Evolutionary conservation across 1,140 invertebrate genomes (phyloP), one percentile per base, ranked within the genome.

Genomic region (Mactra quadrangularis): DNA sequence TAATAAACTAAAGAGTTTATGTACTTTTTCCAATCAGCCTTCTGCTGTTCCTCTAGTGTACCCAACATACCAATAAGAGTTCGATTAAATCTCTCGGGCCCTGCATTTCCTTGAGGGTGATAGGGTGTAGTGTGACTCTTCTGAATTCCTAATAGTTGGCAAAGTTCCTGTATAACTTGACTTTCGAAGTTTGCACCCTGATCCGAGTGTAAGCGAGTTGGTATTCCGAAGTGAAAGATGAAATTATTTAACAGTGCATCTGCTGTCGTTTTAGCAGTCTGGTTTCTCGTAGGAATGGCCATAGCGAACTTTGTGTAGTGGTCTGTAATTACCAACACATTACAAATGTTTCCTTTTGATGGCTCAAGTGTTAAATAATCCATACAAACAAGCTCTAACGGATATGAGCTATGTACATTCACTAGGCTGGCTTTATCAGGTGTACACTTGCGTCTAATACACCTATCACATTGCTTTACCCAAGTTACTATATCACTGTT

Each of bases 321-420:
- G 62, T 86, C 85, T 0, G 83, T 84, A 17, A 84, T 59, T 0
- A 86, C 52, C 4, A 85, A 66, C 6, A 85, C 74, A 35, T 74
- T 78, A 0, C 66, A 25, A 70, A 57, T 27, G 7, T 68, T 50
- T 53, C 86, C 75, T 25, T 53, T 75, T 0, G 66, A 82, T 70
- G 75, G 52, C 53, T 86, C 82, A 7, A 85, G 17, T 22, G 78
- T 25, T 1, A 87, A 41, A 50, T 57, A 83, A 71, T 86, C 85
- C 19, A 86, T 77, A 60, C 85, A 86, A 0, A 86, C 76, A 1
- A 86, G 31, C 47, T 86, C 76, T 27, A 83, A 11, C 9, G 84
- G 77, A 57, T 81, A 64, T 3, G 77, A 52, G 0, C 81, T 74
- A 38, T 35, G 29, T 11, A 85, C 52, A 19, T 60, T 77, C 2